Evolutionary conservation across 2,113 vertebrate species (phyloP), one percentile per base, ranked within the genome.

Genomic region (Spilogale gracilis): DNA sequence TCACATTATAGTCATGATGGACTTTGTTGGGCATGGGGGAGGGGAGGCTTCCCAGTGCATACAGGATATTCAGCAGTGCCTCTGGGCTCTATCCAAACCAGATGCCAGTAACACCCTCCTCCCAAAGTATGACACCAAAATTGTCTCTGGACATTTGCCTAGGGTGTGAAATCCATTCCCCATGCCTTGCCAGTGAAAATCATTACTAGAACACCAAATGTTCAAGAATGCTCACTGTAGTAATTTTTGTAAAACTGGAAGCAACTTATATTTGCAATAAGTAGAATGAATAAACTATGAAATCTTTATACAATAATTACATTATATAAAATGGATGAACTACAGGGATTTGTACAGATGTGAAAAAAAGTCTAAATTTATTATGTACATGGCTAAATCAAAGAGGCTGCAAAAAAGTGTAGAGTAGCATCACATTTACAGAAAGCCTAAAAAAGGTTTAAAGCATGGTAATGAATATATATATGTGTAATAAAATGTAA

Each of bases 271-370:
- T 84, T n/a, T 95, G 9, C 25, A 85, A 92, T 88, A 73, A 94
- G 27, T 52, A 65, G 60, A 69, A 92, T 71, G 25, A 94, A 52
- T 71, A 74, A 83, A 71, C 1, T 69, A 23, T 79, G n/a, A 74
- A 91, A 79, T 56, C 12, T 65, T 63, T 69, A 89, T 21, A 60
- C 0, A 60, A 45, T 17, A 93, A 95, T 91, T 94, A 65, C 82
- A 91, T 87, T 85, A 73, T 52, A 65, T 60, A 92, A 96, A 91
- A 90, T 16, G 12, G 86, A 80, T 73, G 27, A 94, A 32, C 45
- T 27, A 78, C 17, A 85, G n/a, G 65, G 71, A 82, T 2, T 30
- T 74, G 8, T 11, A 93, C 17, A 96, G 21, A 81, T 76, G 13
- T 87, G 2, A 50, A 85, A 87, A 65, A 73, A 73, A 88, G 50